Evolutionary conservation across 2,888 invertebrate species (phyloP).

Genomic region (Hemicrepidius hirtus): DNA sequence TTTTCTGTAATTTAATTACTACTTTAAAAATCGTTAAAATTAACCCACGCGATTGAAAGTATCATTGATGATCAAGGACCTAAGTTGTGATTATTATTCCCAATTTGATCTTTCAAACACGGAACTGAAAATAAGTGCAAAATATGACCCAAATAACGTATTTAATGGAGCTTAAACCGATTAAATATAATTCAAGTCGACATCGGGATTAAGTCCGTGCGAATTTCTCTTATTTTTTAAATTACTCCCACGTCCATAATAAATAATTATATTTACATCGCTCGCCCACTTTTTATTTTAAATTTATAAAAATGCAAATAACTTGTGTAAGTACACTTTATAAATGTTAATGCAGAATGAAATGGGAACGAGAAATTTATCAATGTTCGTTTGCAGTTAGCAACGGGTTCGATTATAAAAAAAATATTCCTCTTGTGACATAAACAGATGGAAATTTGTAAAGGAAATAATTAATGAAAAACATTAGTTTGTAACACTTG

Average conservation of each 20-base stretch:
- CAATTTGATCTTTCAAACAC: neutral
- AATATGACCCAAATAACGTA: slow-evolving; percentile 15
- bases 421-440: neutral
- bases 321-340: slow-evolving; percentile 14
- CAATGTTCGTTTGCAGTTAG: neutral
- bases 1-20: slow-evolving; percentile 5
- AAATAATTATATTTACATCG: slow-evolving; percentile 25
- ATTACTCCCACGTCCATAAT: slow-evolving; percentile 19
- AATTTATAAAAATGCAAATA: slow-evolving; percentile 30
- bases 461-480: slow-evolving; percentile 15
- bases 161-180: slow-evolving; percentile 25
- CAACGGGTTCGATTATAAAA: neutral
- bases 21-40: neutral
- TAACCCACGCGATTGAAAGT: neutral
- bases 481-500: slow-evolving; percentile 4
- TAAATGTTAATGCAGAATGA: slow-evolving; percentile 21
- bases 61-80: neutral
- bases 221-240: slow-evolving; percentile 19
- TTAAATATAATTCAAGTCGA: slow-evolving; percentile 6
- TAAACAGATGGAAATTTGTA: slow-evolving; percentile 1
- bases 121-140: neutral
- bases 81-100: neutral
- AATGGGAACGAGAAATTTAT: slow-evolving; percentile 30
- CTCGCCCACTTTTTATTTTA: slow-evolving; percentile 4
- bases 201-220: slow-evolving; percentile 12